Evolutionary conservation across 1,140 invertebrate species (phyloP).

Genomic region (Ips typographus): DNA sequence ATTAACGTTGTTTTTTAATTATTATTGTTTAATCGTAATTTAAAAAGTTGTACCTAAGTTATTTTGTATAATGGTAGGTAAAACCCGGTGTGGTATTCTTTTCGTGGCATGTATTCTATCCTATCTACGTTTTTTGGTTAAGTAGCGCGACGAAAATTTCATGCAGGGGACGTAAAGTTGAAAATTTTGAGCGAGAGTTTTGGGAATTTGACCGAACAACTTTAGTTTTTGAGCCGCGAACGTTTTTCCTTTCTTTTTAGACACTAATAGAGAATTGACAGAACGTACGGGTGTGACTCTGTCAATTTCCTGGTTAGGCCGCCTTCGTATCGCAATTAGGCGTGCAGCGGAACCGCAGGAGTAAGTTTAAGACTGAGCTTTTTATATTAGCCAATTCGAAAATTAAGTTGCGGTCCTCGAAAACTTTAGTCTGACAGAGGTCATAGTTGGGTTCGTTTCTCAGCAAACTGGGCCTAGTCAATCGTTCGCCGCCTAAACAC

Average conservation of each 20-base stretch:
- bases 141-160: slow-evolving; percentile 19
- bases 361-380: slow-evolving; percentile 26
- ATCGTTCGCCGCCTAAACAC: too few relatives aligned
- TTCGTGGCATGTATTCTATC: slow-evolving; percentile 40
- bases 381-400: slow-evolving; percentile 21
- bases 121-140: slow-evolving; percentile 17
- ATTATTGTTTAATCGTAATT: slow-evolving; percentile 45
- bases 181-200: slow-evolving; percentile 14
- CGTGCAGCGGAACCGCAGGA: background rate
- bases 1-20: slow-evolving; percentile 45
- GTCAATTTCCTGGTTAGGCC: too few relatives aligned
- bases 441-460: too few relatives aligned
- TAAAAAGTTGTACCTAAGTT: slow-evolving; percentile 39
- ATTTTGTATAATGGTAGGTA: slow-evolving; percentile 32
- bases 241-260: background rate
- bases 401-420: background rate
- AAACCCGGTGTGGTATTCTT: slow-evolving; percentile 41
- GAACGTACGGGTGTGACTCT: too few relatives aligned
- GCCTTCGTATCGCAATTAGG: too few relatives aligned
- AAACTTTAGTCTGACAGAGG: background rate
- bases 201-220: background rate
- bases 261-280: background rate
- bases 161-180: slow-evolving; percentile 14
- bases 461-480: too few relatives aligned
- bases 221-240: slow-evolving; percentile 1